Evolutionary conservation across 2,888 invertebrate species (phyloP).

Genomic region (Torymus tubicola): DNA sequence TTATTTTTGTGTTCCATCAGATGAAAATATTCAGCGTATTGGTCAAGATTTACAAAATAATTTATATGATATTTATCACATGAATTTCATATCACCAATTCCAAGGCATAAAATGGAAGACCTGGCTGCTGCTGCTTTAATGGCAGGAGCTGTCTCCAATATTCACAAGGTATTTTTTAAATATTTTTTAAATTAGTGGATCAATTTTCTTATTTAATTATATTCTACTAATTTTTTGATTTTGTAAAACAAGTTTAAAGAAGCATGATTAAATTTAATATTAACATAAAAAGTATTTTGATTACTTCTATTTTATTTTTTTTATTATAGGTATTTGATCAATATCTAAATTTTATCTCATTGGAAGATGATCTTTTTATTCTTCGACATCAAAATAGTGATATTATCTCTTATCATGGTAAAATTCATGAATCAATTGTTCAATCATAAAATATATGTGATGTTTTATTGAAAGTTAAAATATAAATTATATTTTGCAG

Average conservation of each 20-base stretch:
- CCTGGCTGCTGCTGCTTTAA: slow-evolving; percentile 93
- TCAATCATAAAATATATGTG: neutral
- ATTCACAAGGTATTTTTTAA: slow-evolving; percentile 86
- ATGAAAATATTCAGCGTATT: slow-evolving; percentile 96
- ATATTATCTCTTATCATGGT: slow-evolving; percentile 95
- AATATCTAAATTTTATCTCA: slow-evolving; percentile 98
- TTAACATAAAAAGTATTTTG: neutral
- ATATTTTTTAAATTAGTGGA: no score
- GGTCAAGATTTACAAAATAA: slow-evolving; percentile 92
- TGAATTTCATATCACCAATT: slow-evolving; percentile 98
- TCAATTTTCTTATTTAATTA: no score
- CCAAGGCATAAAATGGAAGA: slow-evolving; percentile 96
- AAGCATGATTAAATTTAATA: neutral
- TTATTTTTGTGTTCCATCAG: slow-evolving; percentile 97
- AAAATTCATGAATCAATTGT: slow-evolving; percentile 66
- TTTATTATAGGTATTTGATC: slow-evolving; percentile 88
- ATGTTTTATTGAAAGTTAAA: slow-evolving; percentile 1
- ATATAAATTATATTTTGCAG: slow-evolving; percentile 76
- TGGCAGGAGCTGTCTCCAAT: slow-evolving; percentile 92
- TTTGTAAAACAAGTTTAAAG: neutral
- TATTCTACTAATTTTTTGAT: slow-evolving; percentile 7
- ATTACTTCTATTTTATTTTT: slow-evolving; percentile 37
- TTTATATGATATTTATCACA: slow-evolving; percentile 94
- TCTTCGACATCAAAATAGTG: slow-evolving; percentile 94
- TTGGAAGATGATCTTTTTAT: slow-evolving; percentile 98